Conservation (phyloP, 2,888 invertebrate species). For the Synanthedon myopaeformis region DNA sequence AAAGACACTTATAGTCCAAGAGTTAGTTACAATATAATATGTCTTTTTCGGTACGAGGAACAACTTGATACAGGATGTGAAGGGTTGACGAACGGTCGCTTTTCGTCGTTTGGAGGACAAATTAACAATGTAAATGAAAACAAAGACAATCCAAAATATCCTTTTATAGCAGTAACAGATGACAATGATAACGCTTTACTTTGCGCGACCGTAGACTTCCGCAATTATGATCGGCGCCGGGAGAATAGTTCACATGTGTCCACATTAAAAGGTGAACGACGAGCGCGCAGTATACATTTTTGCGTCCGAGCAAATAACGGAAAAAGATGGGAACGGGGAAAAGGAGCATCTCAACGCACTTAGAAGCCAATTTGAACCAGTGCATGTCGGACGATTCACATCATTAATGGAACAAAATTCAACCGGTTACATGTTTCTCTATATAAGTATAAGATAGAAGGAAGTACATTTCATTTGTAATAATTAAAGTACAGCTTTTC, state of each 20-base stretch:
- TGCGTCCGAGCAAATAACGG: slow-evolving; percentile 28
- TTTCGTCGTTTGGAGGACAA: background rate
- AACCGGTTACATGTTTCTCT: too few relatives aligned
- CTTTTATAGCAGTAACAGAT: slow-evolving; percentile 8
- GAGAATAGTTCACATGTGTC: slow-evolving; percentile 32
- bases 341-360: slow-evolving; percentile 6
- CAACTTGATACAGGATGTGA: background rate
- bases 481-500: too few relatives aligned
- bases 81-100: background rate
- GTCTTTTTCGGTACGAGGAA: too few relatives aligned
- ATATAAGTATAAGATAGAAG: too few relatives aligned
- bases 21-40: too few relatives aligned
- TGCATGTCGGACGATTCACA: background rate
- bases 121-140: slow-evolving; percentile 3
- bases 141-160: slow-evolving; percentile 13
- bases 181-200: slow-evolving; percentile 14
- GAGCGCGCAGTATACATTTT: slow-evolving; percentile 38
- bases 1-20: too few relatives aligned
- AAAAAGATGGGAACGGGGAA: slow-evolving; percentile 28
- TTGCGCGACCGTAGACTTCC: slow-evolving; percentile 30
- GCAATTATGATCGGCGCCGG: slow-evolving; percentile 41
- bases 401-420: background rate
- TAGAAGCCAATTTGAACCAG: too few relatives aligned
- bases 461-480: too few relatives aligned
- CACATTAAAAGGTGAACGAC: slow-evolving; percentile 53